Percentiles rank a stretch among this genome's conserved stretches.
Evolutionary conservation across 2,888 invertebrate species (phyloP).

Genomic region (Orchestes rusci): DNA sequence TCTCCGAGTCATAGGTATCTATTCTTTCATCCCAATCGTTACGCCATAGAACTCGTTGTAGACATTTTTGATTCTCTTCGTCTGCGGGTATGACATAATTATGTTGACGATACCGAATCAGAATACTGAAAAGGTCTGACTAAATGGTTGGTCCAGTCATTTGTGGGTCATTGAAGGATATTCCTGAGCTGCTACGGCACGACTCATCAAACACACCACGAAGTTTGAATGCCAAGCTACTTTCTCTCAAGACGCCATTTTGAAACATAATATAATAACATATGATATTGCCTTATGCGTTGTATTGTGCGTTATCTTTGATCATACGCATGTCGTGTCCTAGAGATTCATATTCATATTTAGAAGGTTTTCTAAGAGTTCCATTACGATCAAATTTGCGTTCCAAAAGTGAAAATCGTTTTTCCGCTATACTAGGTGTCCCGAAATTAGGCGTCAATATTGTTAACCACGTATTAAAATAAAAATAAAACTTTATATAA

Average conservation of each 20-base stretch:
- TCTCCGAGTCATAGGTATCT: background rate
- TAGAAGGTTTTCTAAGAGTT: background rate
- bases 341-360: constrained; percentile 5
- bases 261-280: constrained; percentile 12
- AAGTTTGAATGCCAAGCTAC: background rate
- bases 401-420: constrained; percentile 5
- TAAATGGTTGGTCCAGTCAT: too few species aligned
- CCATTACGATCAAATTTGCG: constrained; percentile 11
- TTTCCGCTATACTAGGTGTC: constrained; percentile 2
- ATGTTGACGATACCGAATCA: constrained; percentile 1
- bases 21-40: background rate
- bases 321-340: constrained; percentile 17
- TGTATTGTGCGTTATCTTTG: too few species aligned
- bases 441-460: too few species aligned
- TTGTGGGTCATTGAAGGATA: background rate
- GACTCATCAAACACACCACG: constrained; percentile 2
- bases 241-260: constrained; percentile 4
- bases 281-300: too few species aligned
- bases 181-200: background rate
- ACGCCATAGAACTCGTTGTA: constrained; percentile 4
- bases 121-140: background rate
- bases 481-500: too few species aligned
- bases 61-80: background rate
- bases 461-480: constrained; percentile 11
- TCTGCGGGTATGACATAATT: background rate